Conservation (phyloP, 1,140 invertebrate genomes). For the Penaeus japonicus region DNA sequence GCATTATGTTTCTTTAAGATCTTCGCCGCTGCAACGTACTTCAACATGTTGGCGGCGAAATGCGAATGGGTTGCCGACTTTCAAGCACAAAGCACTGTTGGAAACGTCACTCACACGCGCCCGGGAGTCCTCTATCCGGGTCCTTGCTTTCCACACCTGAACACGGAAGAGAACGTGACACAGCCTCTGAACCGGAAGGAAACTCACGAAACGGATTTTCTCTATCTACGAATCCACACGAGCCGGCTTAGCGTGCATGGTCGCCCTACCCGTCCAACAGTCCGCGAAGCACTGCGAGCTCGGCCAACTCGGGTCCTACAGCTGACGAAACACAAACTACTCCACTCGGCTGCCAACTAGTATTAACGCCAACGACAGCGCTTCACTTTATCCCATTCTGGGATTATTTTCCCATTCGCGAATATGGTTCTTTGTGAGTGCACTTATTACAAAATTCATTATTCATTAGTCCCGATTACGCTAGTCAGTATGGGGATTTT, state of each 20-base stretch:
- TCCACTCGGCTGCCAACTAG: too few relatives aligned
- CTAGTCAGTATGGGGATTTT: too few relatives aligned
- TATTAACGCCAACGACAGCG: too few relatives aligned
- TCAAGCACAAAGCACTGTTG: too few relatives aligned
- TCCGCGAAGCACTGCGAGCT: neutral
- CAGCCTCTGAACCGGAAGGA: neutral
- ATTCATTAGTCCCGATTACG: too few relatives aligned
- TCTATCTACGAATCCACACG: neutral
- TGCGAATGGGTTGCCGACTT: neutral
- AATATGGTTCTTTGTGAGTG: too few relatives aligned
- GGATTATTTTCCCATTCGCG: too few relatives aligned
- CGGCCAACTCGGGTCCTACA: neutral
- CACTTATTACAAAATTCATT: too few relatives aligned
- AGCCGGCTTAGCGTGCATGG: neutral
- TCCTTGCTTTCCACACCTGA: neutral
- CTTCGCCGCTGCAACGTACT: slow-evolving; percentile 57
- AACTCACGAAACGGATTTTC: neutral
- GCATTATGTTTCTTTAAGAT: slow-evolving; percentile 55
- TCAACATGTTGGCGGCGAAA: slow-evolving; percentile 56
- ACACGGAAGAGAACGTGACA: neutral
- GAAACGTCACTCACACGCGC: too few relatives aligned
- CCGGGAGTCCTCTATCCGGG: too few relatives aligned
- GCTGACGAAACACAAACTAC: too few relatives aligned
- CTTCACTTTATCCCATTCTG: too few relatives aligned
- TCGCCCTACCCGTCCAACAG: neutral